Base-by-base conservation (phyloP, 2,888 invertebrate species). In the Apodemia hepburni region DNA sequence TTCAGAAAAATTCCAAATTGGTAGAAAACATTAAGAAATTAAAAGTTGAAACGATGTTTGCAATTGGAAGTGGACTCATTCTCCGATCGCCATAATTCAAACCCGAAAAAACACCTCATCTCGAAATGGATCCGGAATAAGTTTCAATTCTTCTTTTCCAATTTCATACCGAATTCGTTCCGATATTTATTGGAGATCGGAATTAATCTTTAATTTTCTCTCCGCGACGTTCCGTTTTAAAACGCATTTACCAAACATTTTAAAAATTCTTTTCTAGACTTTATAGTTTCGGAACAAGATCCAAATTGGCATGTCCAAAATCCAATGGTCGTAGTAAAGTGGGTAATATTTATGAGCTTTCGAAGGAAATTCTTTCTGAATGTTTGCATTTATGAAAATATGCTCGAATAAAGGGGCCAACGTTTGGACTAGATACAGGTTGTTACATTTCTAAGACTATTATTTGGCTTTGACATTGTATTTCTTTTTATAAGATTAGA, bases 321-420 rank as follows among this genome's bases (percentile, higher is more conserved):
- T 65, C 69, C 67, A 69, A 72, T 76, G 75, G 79, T 75, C 81
- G 82, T 79, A 84, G 84, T 87, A 87, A 87, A 89, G 85, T 86
- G 86, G 87, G 82, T 80, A 85, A 88, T 90, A 90, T 90, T 90
- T 90, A 90, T 89, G 90, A 88, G 87, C 87, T 88, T 89, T 87
- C 81, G 83, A 85, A 88, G 86, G 84, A 88, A 90, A 87, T 88
- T 89, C 88, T 89, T 90, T 87, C 78, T 80, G 84, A 89, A 85
- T 89, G 89, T 90, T 90, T 89, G 90, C 90, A 90, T 90, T 90
- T 90, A 90, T 90, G 88, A 89, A 90, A 90, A 90, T 90, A 90
- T 90, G 90, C 88, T 89, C 78, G 78, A 84, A 82, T 84, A 81
- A 82, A 81, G 81, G 81, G 82, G 84, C 69, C 69, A 67, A 63